Percentiles rank a stretch among this genome's conserved stretches.
phyloP scores from a whole-genome alignment of 2,888 invertebrate species.

The Mystacides longicornis region DNA sequence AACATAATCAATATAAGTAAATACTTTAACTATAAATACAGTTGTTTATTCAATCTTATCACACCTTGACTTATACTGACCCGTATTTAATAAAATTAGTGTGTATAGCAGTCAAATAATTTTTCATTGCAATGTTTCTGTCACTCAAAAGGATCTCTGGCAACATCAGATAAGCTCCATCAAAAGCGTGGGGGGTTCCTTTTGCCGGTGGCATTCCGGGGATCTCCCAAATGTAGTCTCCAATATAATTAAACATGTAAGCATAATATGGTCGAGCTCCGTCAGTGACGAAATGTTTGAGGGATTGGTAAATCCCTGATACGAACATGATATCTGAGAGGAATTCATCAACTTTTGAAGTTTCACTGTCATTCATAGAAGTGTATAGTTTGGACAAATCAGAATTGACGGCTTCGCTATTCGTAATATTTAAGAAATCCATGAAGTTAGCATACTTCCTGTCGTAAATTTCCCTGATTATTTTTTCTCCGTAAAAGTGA shows the following conservation, averaged over 20 bases:
- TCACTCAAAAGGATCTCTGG: too few relatives aligned
- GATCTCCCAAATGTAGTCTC: not conserved
- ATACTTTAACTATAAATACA: too few relatives aligned
- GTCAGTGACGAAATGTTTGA: slow-evolving; percentile 10
- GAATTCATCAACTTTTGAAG: slow-evolving; percentile 24
- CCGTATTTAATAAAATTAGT: slow-evolving; percentile 55
- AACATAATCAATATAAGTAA: too few relatives aligned
- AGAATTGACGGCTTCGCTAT: not conserved
- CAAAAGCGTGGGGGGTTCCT: not conserved
- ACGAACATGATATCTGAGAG: slow-evolving; percentile 34
- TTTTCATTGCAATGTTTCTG: too few relatives aligned
- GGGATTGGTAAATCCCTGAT: slow-evolving; percentile 30
- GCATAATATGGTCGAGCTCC: slow-evolving; percentile 4
- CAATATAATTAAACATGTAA: not conserved
- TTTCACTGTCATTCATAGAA: slow-evolving; percentile 11
- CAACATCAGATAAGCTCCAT: not conserved
- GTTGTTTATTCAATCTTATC: too few relatives aligned
- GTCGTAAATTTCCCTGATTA: slow-evolving; percentile 35
- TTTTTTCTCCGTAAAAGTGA: slow-evolving; percentile 30
- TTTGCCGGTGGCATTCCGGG: not conserved
- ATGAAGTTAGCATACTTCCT: slow-evolving; percentile 24
- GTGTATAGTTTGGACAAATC: slow-evolving; percentile 11
- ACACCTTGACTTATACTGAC: too few relatives aligned
- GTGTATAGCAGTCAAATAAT: slow-evolving; percentile 50
- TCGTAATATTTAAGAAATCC: not conserved